Evolutionary conservation across 1,140 invertebrate species (phyloP).

Genomic region (Macrobrachium nipponense): DNA sequence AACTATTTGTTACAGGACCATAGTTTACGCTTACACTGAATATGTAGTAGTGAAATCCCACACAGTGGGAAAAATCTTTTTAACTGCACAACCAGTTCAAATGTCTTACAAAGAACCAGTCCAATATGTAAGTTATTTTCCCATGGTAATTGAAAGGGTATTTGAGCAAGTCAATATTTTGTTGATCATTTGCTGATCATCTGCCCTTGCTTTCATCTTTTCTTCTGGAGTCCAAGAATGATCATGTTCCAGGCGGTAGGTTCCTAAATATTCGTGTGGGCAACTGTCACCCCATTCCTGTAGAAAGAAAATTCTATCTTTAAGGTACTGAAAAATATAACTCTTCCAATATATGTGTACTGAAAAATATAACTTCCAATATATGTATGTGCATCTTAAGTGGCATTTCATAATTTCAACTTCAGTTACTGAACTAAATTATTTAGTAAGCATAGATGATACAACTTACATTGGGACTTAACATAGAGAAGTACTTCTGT

Average conservation of each 20-base stretch:
- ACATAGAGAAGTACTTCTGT: constrained; percentile 78
- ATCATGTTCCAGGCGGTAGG: constrained; percentile 78
- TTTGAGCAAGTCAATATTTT: constrained; percentile 59
- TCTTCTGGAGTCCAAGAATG: constrained; percentile 77
- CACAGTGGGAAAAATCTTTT: no score
- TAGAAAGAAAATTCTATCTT: constrained; percentile 52
- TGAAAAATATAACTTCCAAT: no score
- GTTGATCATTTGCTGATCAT: constrained; percentile 61
- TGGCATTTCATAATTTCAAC: not conserved
- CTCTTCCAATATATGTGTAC: not conserved
- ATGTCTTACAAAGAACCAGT: no score
- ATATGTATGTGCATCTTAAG: not conserved
- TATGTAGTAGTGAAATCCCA: not conserved
- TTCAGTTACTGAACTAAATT: not conserved
- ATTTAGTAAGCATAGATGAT: not conserved
- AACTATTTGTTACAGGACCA: not conserved
- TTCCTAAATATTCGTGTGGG: constrained; percentile 76
- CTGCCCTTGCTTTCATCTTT: constrained; percentile 65
- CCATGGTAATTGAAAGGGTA: constrained; percentile 52
- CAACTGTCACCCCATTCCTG: constrained; percentile 77
- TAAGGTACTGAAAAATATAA: not conserved
- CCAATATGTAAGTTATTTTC: not conserved
- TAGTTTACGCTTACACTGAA: not conserved
- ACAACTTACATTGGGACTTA: constrained; percentile 76
- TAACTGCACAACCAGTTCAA: not conserved